Evolutionary conservation across 92 coral and sea anemone species (phyloP).

Genomic region (Bergia sp.): DNA sequence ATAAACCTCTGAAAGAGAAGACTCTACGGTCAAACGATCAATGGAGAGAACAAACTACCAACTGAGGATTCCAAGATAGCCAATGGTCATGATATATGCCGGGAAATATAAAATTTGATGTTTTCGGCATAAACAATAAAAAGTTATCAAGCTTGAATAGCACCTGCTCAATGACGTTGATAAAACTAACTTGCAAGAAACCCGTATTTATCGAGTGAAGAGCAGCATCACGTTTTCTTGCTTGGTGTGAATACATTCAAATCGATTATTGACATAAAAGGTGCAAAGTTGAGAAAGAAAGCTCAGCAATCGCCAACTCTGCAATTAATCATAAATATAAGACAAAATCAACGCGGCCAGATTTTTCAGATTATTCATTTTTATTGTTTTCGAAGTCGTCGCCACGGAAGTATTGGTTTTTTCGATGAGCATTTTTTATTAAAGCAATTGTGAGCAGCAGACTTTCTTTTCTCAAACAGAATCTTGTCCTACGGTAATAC

Average conservation of each 20-base stretch:
- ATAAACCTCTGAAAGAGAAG: background rate
- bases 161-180: conserved; percentile 7
- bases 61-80: background rate
- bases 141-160: background rate
- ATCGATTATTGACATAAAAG: background rate
- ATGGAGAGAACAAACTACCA: background rate
- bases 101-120: background rate
- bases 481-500: too few relatives aligned
- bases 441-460: background rate
- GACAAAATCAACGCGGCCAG: background rate
- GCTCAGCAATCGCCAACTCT: background rate
- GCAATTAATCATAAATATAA: background rate
- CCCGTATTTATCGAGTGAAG: background rate
- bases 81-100: background rate
- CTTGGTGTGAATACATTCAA: background rate
- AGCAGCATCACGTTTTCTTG: background rate
- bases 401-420: conserved; percentile 8
- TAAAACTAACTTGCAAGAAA: background rate
- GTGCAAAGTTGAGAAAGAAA: background rate
- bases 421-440: background rate
- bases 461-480: background rate
- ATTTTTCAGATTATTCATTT: background rate
- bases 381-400: conserved; percentile 15
- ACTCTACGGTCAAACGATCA: background rate
- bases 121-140: background rate